Conservation (phyloP, 1,140 invertebrate genomes). For the Drosophila tropicalis region DNA sequence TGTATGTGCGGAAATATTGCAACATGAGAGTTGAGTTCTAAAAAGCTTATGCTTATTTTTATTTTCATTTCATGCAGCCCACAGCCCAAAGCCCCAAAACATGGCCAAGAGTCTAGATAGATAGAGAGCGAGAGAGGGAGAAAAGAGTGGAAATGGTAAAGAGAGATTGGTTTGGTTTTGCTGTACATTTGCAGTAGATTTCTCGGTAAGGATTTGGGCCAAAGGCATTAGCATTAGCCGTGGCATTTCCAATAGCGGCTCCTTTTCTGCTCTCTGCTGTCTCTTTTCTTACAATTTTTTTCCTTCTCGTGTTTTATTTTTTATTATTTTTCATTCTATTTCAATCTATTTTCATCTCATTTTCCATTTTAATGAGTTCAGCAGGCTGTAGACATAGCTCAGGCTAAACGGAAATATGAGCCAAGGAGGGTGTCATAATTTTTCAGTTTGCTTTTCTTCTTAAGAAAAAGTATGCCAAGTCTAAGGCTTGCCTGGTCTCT, state of each 20-base stretch:
- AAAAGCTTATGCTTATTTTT: conserved; percentile 68
- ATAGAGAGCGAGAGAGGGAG: neutral
- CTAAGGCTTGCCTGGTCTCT: conserved; percentile 41
- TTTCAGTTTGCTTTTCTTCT: conserved; percentile 53
- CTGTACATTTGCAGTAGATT: conserved; percentile 27
- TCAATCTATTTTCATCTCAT: conserved; percentile 64
- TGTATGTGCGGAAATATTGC: conserved; percentile 74
- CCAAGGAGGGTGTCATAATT: conserved; percentile 56
- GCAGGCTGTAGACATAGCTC: conserved; percentile 20
- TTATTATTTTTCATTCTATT: conserved; percentile 1
- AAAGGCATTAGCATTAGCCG: conserved; percentile 10
- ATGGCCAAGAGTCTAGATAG: conserved; percentile 2
- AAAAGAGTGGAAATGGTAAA: neutral
- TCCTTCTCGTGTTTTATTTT: neutral
- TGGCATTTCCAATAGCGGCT: conserved; percentile 36
- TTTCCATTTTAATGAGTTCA: conserved; percentile 79
- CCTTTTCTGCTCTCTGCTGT: conserved; percentile 4
- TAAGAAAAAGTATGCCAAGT: conserved; percentile 58
- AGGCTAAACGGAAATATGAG: conserved; percentile 59
- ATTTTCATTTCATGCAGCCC: conserved; percentile 45
- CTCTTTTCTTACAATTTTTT: neutral
- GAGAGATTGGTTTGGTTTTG: neutral
- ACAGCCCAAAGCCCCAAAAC: conserved; percentile 15
- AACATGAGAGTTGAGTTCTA: conserved; percentile 39
- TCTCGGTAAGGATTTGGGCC: conserved; percentile 32